Percentiles rank a stretch among this genome's conserved stretches.
phyloP scores from a whole-genome alignment of 2,797 vertebrate genomes.

The Gymnoscopelus braueri region DNA sequence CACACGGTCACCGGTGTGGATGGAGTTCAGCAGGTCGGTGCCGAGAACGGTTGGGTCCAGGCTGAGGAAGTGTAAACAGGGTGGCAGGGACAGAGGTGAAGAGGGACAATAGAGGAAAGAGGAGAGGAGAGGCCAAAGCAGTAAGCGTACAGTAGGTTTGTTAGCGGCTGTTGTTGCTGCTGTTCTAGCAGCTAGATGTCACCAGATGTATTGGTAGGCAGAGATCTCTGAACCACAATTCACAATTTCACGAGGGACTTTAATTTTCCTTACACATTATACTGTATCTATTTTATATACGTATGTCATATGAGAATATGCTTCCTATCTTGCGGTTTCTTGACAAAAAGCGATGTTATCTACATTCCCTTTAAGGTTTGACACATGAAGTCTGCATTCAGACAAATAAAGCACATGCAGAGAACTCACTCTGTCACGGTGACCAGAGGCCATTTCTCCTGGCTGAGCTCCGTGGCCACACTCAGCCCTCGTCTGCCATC shows the following conservation, averaged over 20 bases:
- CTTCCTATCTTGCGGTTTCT: background rate
- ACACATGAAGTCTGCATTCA: too few relatives aligned
- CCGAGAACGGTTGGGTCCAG: conserved; percentile 85
- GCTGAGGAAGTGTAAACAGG: conserved; percentile 69
- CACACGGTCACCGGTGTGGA: conserved; percentile 91
- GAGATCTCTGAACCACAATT: too few relatives aligned
- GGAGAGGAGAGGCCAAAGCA: accelerated
- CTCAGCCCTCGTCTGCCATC: conserved; percentile 85
- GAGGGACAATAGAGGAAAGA: background rate
- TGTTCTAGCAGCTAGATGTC: too few relatives aligned
- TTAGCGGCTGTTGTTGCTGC: too few relatives aligned
- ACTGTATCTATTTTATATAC: too few relatives aligned
- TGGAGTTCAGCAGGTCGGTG: conserved; percentile 88
- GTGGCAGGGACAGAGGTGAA: background rate
- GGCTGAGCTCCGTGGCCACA: conserved; percentile 80
- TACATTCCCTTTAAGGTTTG: too few relatives aligned
- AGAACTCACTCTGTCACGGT: conserved; percentile 89
- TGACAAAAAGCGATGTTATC: too few relatives aligned
- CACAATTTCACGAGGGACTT: too few relatives aligned
- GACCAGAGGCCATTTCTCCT: conserved; percentile 66
- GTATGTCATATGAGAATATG: background rate
- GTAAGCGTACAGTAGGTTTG: too few relatives aligned
- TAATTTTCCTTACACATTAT: too few relatives aligned
- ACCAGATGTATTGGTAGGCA: too few relatives aligned
- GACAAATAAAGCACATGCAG: background rate